Conservation (phyloP, 2,113 vertebrate species). For the Empidonax traillii region DNA sequence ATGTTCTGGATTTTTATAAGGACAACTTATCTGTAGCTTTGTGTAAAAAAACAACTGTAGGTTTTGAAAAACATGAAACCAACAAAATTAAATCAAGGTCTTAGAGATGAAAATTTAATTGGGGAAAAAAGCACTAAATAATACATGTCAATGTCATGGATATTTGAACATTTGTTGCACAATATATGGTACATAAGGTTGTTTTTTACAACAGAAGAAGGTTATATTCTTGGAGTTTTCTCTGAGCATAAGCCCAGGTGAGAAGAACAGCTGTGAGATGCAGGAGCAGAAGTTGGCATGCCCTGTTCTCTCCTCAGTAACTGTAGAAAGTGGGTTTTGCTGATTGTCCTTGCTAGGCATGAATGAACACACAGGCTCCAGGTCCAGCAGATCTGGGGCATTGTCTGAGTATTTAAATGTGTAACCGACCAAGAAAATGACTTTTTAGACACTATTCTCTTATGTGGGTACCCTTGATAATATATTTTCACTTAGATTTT, state of each 20-base stretch:
- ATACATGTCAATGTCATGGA: background rate
- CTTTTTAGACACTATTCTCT: background rate
- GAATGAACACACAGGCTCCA: background rate
- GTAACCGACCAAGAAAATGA: background rate
- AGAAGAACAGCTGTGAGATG: background rate
- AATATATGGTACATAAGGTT: background rate
- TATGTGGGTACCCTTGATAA: background rate
- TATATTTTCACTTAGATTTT: background rate
- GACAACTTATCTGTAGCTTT: slow-evolving; percentile 9
- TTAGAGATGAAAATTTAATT: slow-evolving; percentile 56
- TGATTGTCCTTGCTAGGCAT: background rate
- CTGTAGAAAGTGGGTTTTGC: background rate
- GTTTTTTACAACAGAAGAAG: background rate
- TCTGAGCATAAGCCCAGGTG: background rate
- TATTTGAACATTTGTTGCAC: background rate
- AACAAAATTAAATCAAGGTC: slow-evolving; percentile 37
- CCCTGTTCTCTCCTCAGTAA: background rate
- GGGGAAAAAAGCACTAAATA: slow-evolving; percentile 1
- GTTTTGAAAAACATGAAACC: slow-evolving; percentile 25
- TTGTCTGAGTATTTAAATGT: background rate
- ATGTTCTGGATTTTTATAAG: slow-evolving; percentile 24
- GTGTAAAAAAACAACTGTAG: background rate
- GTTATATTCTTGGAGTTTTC: background rate
- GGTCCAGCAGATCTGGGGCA: background rate
- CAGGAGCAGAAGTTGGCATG: background rate